Conservation (phyloP, 2,797 vertebrate species). For the Sparus aurata region DNA sequence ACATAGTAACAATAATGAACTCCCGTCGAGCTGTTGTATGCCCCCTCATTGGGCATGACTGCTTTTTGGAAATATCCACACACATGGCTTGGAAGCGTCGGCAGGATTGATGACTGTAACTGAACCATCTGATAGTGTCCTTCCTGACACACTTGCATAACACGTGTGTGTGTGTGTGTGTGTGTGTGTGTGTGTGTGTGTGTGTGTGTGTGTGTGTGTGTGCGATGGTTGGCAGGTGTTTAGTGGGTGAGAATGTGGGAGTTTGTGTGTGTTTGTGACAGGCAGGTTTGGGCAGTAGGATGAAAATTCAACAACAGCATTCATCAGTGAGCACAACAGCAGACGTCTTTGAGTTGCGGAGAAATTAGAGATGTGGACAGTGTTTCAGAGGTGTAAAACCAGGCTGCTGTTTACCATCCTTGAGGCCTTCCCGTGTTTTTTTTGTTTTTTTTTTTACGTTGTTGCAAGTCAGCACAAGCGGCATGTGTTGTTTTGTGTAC, state of each 20-base stretch:
- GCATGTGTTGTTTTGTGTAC: conserved; percentile 18
- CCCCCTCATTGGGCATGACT: background rate
- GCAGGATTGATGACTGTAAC: conserved; percentile 45
- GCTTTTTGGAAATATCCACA: conserved; percentile 36
- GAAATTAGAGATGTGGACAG: background rate
- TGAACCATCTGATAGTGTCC: conserved; percentile 39
- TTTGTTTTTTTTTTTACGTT: background rate
- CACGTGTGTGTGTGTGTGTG: conserved; percentile 9
- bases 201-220: background rate
- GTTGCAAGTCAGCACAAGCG: background rate
- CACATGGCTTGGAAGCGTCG: conserved; percentile 56
- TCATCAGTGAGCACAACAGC: background rate
- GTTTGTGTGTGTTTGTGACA: conserved; percentile 41
- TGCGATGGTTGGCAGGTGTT: conserved; percentile 44
- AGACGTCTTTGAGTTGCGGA: background rate
- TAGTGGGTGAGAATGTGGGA: conserved; percentile 27
- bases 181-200: conserved; percentile 9
- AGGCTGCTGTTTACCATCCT: background rate
- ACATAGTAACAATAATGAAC: background rate
- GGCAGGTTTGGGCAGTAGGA: conserved; percentile 43
- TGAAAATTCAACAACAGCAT: conserved; percentile 21
- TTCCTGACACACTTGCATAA: conserved; percentile 56
- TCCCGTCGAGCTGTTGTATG: background rate
- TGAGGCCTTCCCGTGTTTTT: background rate
- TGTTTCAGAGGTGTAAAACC: background rate